These are phyloP conservation scores for Molanna angustata DNA, from an alignment of 2,888 invertebrate genomes.

Conservation along the genomic window DNA sequence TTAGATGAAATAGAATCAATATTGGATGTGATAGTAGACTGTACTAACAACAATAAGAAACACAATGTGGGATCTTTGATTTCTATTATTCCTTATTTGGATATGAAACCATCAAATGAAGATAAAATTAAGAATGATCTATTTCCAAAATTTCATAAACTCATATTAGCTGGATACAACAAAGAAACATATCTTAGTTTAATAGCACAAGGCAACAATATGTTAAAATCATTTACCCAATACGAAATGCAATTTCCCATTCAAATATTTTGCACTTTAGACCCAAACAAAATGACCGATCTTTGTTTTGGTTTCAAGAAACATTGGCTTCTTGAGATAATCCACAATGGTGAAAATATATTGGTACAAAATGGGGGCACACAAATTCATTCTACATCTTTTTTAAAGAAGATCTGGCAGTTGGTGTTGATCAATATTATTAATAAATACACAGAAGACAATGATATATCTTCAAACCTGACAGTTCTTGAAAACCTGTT, in stretches of 20 bases:
- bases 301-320: constrained; percentile 51
- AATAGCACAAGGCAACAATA: constrained; percentile 45
- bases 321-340: constrained; percentile 51
- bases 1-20: constrained; percentile 23
- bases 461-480: constrained; percentile 47
- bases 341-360: constrained; percentile 47
- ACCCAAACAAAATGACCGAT: constrained; percentile 53
- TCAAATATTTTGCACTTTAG: constrained; percentile 39
- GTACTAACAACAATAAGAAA: constrained; percentile 18
- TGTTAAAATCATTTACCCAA: constrained; percentile 37
- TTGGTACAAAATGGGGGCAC: constrained; percentile 44
- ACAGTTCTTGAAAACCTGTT: constrained; percentile 51
- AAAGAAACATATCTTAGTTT: constrained; percentile 50
- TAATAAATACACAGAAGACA: constrained; percentile 47
- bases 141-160: constrained; percentile 22
- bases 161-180: constrained; percentile 35
- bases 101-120: constrained; percentile 14
- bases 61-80: constrained; percentile 21
- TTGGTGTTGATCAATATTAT: constrained; percentile 53
- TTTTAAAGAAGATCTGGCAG: constrained; percentile 52
- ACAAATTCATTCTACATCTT: constrained; percentile 51
- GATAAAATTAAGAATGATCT: constrained; percentile 13
- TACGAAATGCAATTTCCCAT: constrained; percentile 17
- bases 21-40: constrained; percentile 17
- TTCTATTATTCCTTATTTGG: constrained; percentile 19